Evolutionary conservation across 1,140 invertebrate genomes (phyloP), one percentile per base, ranked within the genome.

Genomic region (Bradysia coprophila): DNA sequence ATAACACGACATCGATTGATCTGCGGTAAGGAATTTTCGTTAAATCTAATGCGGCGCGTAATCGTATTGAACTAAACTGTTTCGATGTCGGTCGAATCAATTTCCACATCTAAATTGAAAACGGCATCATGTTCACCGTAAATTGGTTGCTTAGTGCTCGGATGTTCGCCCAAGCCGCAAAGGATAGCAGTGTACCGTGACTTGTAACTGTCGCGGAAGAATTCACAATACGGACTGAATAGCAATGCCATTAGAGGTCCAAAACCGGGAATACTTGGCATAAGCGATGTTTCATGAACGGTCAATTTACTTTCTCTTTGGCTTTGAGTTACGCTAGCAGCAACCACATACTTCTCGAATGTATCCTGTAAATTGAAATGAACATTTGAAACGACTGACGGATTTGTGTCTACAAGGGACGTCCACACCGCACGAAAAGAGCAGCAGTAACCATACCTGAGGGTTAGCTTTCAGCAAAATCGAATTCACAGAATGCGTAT

Each of bases 61-160:
- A n/a, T n/a, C n/a, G n/a, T n/a, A n/a, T n/a, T n/a, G n/a, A n/a
- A n/a, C n/a, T n/a, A n/a, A n/a, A n/a, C 66, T 72, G 63, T 52
- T 44, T 66, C 60, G 18, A 87, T 61, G 55, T 84, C 79, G 6
- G 75, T 65, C 16, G 73, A 65, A 33, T 56, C 57, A 23, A 87
- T 67, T 31, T 78, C 71, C 0, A 73, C 69, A 58, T 90, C 82
- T 52, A 90, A 77, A 33, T 63, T 55, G 4, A 92, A 56, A 43
- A 84, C 74, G 50, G 93, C 69, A 59, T 95, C 90, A 57, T 91
- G 86, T 47, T 88, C 83, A 16, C 73, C 71, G 57, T 78, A 82
- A 18, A 80, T 58, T 15, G 83, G 56, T 19, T 55, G 44, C n/a
- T 64, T 59, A 8, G 54, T 70, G 1, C 56, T 45, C 1, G 53